Conservation (phyloP, 2,113 vertebrate species). For the Muscicapa adusta region DNA sequence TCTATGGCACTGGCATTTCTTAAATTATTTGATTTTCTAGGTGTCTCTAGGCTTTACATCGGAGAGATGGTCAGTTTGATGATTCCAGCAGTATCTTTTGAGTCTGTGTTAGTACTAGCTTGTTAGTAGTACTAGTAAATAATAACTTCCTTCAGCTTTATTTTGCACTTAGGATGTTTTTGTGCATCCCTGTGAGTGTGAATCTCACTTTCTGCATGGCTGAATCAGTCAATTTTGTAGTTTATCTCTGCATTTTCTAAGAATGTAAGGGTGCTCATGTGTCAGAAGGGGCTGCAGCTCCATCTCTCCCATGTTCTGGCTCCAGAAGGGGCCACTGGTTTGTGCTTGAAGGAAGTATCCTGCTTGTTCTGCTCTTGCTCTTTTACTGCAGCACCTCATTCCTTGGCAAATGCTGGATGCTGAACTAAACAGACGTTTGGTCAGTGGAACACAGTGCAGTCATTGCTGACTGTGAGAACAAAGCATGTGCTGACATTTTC, state of each 20-base stretch:
- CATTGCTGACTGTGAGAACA: background rate
- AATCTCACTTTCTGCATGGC: background rate
- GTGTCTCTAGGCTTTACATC: background rate
- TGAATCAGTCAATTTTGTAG: background rate
- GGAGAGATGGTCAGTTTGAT: background rate
- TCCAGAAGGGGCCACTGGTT: background rate
- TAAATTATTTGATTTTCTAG: background rate
- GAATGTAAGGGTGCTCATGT: fast-evolving
- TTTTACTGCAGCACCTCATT: background rate
- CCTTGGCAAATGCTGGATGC: background rate
- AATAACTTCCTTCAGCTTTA: background rate
- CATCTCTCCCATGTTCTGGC: background rate
- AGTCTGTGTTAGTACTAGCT: background rate
- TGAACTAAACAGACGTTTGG: background rate
- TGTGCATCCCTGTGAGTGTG: background rate
- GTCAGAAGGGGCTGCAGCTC: background rate
- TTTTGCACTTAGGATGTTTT: background rate
- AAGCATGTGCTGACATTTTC: background rate
- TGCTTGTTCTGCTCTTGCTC: background rate
- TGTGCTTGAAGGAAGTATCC: background rate
- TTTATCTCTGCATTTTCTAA: background rate
- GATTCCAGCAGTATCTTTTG: background rate
- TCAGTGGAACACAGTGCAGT: background rate
- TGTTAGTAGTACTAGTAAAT: too few relatives aligned
- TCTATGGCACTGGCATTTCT: background rate